Evolutionary conservation across 2,888 invertebrate genomes (phyloP).

Genomic region (Apeira syringaria): DNA sequence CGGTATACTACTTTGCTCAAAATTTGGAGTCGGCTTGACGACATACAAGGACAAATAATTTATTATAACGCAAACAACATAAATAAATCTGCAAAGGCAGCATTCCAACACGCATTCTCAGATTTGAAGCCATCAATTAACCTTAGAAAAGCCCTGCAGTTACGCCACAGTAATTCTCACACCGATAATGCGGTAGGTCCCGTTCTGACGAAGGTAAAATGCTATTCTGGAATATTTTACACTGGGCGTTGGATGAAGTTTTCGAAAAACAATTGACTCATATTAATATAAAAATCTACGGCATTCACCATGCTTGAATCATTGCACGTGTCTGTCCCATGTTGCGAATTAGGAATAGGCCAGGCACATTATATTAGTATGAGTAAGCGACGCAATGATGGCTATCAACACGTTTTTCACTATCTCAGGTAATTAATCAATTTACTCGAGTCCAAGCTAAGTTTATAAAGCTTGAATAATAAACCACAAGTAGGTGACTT

Average conservation of each 20-base stretch:
- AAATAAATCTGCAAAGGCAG: slow-evolving; percentile 72
- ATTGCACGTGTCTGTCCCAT: slow-evolving; percentile 21
- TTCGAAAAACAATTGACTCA: slow-evolving; percentile 15
- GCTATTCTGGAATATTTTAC: slow-evolving; percentile 23
- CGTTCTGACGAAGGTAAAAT: slow-evolving; percentile 28
- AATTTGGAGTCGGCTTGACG: slow-evolving; percentile 20
- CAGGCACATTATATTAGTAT: slow-evolving; percentile 5
- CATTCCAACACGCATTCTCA: slow-evolving; percentile 72
- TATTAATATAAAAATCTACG: slow-evolving; percentile 5
- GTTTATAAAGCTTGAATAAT: slow-evolving; percentile 2
- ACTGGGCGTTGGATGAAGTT: too few relatives aligned
- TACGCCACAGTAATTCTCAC: slow-evolving; percentile 43
- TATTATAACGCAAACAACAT: slow-evolving; percentile 51
- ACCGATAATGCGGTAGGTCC: slow-evolving; percentile 39
- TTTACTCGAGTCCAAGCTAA: background rate
- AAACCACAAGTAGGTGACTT: background rate
- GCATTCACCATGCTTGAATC: slow-evolving; percentile 14
- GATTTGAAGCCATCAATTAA: slow-evolving; percentile 66
- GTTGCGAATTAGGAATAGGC: slow-evolving; percentile 13
- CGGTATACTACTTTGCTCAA: slow-evolving; percentile 3
- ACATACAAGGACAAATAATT: slow-evolving; percentile 49
- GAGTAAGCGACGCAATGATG: slow-evolving; percentile 9
- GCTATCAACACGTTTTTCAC: slow-evolving; percentile 16
- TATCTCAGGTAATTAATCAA: slow-evolving; percentile 26
- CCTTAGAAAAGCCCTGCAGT: slow-evolving; percentile 45